A percentile compares a stretch with the other conserved stretches of the same genome.
phyloP scores from a whole-genome alignment of 2,113 vertebrate species.

The Eublepharis macularius region DNA sequence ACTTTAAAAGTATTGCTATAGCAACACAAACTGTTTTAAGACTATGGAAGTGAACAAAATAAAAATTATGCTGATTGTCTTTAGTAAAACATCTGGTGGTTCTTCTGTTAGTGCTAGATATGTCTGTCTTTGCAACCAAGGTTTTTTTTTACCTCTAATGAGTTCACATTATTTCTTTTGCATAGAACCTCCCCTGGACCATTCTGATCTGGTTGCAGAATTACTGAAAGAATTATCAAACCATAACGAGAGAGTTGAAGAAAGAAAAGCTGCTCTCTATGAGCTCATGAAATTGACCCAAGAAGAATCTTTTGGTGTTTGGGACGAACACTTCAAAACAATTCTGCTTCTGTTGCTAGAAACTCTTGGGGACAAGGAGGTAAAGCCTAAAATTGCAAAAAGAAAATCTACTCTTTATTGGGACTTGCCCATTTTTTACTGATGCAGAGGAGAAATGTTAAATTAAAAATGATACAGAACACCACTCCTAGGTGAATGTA shows the following conservation, averaged over 20 bases:
- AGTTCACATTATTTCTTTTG: slow-evolving; percentile 17
- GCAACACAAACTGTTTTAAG: no score
- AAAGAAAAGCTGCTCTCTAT: slow-evolving; percentile 89
- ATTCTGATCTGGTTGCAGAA: slow-evolving; percentile 92
- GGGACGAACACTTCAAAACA: slow-evolving; percentile 98
- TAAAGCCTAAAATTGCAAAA: slow-evolving; percentile 55
- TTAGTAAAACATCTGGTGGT: not conserved
- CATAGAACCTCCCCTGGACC: slow-evolving; percentile 87
- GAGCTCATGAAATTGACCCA: slow-evolving; percentile 92
- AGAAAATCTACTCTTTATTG: not conserved
- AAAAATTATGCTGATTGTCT: not conserved
- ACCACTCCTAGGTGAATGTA: not conserved
- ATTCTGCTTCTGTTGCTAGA: slow-evolving; percentile 92
- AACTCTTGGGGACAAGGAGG: slow-evolving; percentile 95
- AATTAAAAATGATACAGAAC: not conserved
- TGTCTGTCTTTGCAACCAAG: not conserved
- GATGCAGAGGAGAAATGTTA: no score
- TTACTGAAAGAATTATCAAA: slow-evolving; percentile 93
- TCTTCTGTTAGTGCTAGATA: not conserved
- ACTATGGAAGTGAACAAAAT: not conserved
- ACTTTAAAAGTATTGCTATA: no score
- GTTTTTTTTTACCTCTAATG: not conserved
- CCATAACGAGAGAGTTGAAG: slow-evolving; percentile 93
- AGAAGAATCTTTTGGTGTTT: slow-evolving; percentile 90
- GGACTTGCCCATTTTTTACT: not conserved